phyloP scores from a whole-genome alignment of 2,113 vertebrate genomes.

The Planiliza haematocheilus region DNA sequence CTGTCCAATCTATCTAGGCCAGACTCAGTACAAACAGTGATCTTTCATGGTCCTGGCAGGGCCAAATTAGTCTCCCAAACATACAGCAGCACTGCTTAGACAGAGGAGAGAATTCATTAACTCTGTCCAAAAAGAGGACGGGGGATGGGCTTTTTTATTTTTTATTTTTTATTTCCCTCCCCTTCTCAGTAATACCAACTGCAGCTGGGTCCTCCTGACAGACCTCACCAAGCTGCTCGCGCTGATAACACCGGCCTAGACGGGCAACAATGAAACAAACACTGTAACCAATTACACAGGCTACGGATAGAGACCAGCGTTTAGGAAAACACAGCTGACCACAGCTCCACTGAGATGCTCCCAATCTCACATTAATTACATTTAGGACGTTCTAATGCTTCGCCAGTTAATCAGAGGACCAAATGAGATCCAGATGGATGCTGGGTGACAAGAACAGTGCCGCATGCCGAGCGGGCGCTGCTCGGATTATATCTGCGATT shows the following conservation, averaged over 20 bases:
- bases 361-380: conserved; percentile 71
- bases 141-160: conserved; percentile 57
- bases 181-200: conserved; percentile 44
- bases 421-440: conserved; percentile 55
- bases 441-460: conserved; percentile 33
- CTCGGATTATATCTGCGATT: conserved; percentile 52
- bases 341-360: conserved; percentile 48
- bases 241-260: conserved; percentile 67
- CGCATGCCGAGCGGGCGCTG: conserved; percentile 18
- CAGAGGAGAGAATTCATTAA: conserved; percentile 65
- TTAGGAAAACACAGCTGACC: conserved; percentile 63
- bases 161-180: neutral
- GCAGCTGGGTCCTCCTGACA: conserved; percentile 59
- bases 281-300: conserved; percentile 64
- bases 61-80: conserved; percentile 66
- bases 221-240: conserved; percentile 66
- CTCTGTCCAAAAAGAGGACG: conserved; percentile 66
- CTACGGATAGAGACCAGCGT: conserved; percentile 40
- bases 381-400: conserved; percentile 53
- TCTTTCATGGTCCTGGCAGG: conserved; percentile 64
- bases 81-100: conserved; percentile 46
- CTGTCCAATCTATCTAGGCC: conserved; percentile 52
- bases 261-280: conserved; percentile 63
- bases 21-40: conserved; percentile 57
- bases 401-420: conserved; percentile 54